Conservation (phyloP, 2,888 invertebrate species). For the Muschampia plurimacula region DNA sequence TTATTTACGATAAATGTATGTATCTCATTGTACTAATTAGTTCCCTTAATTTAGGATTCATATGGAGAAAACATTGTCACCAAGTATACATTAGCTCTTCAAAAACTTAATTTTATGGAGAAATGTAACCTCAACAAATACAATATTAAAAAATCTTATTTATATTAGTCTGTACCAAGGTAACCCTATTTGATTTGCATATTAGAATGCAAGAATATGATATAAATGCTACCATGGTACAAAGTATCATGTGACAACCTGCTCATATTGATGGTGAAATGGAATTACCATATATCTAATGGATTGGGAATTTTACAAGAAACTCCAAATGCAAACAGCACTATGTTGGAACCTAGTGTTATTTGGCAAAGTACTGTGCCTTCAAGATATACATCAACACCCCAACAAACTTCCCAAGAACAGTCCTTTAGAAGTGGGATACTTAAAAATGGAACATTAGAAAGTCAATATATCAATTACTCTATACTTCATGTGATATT, state of each 20-base stretch:
- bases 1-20: neutral
- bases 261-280: constrained; percentile 67
- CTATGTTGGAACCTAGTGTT: constrained; percentile 40
- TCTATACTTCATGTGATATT: constrained; percentile 63
- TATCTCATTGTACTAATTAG: constrained; percentile 34
- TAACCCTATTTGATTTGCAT: constrained; percentile 58
- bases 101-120: constrained; percentile 73
- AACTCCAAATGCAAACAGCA: constrained; percentile 38
- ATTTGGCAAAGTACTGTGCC: constrained; percentile 1
- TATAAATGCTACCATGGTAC: constrained; percentile 77
- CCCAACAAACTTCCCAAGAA: constrained; percentile 30
- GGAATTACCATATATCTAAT: constrained; percentile 44
- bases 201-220: constrained; percentile 76
- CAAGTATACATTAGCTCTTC: constrained; percentile 64
- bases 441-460: constrained; percentile 10
- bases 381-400: constrained; percentile 31
- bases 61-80: constrained; percentile 58
- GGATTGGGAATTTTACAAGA: constrained; percentile 41
- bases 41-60: constrained; percentile 59
- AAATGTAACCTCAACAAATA: constrained; percentile 58
- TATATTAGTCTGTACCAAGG: constrained; percentile 53
- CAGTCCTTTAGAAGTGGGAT: constrained; percentile 19
- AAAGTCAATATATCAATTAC: constrained; percentile 42
- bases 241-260: constrained; percentile 69
- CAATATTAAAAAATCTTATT: constrained; percentile 55